A percentile compares a stretch with the other conserved stretches of the same genome.
Evolutionary conservation across 2,113 vertebrate species (phyloP).

Genomic region (Ploceus nigricollis): DNA sequence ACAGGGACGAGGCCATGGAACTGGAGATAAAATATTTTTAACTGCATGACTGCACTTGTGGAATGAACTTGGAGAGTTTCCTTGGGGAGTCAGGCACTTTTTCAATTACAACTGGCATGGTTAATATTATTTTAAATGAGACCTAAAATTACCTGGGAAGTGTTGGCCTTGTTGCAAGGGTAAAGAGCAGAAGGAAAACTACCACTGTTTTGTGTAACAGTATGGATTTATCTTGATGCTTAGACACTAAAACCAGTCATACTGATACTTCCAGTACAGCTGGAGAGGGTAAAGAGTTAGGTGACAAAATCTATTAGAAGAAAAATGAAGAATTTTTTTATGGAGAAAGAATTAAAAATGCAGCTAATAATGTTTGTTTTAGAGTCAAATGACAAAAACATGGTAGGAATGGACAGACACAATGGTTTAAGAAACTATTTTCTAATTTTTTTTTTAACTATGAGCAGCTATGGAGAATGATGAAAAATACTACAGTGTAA

Average conservation of each 20-base stretch:
- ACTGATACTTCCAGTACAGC: background rate
- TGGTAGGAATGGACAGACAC: background rate
- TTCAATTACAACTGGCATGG: background rate
- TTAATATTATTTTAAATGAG: background rate
- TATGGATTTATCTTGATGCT: background rate
- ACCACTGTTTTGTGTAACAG: background rate
- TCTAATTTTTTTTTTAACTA: background rate
- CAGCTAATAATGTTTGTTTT: background rate
- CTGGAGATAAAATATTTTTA: conserved; percentile 44
- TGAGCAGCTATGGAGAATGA: background rate
- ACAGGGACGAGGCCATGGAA: background rate
- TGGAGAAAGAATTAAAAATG: background rate
- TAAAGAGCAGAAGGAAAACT: background rate
- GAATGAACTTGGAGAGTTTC: conserved; percentile 12
- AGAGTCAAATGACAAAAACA: background rate
- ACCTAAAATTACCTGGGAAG: background rate
- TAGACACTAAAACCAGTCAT: background rate
- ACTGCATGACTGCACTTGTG: background rate
- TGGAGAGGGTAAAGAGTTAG: background rate
- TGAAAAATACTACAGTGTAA: background rate
- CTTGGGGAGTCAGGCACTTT: background rate
- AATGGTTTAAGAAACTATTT: background rate
- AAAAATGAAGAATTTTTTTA: background rate
- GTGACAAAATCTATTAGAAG: background rate
- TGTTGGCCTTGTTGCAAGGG: background rate